Conservation (phyloP, 1,140 invertebrate genomes). For the Pseudomyrmex concolor region DNA sequence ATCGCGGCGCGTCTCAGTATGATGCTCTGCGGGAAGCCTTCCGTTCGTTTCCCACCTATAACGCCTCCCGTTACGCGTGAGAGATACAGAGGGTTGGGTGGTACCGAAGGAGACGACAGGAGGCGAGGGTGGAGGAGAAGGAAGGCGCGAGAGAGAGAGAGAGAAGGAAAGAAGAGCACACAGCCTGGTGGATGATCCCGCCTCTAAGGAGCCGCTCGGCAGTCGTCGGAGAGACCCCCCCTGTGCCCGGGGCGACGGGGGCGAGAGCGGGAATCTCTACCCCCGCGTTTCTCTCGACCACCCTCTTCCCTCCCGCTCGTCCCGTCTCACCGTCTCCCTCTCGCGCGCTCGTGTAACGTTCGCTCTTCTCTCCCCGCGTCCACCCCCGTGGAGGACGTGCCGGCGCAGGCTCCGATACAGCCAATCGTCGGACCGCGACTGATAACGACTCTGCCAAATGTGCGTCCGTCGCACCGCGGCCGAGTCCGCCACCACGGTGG, state of each 20-base stretch:
- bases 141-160: neutral
- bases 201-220: constrained; percentile 80
- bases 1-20: constrained; percentile 53
- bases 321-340: constrained; percentile 32
- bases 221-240: constrained; percentile 11
- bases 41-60: constrained; percentile 58
- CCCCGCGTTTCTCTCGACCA: constrained; percentile 50
- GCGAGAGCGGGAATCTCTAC: constrained; percentile 55
- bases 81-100: neutral
- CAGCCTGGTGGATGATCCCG: constrained; percentile 83
- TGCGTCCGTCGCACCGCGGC: constrained; percentile 80
- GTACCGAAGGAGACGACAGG: constrained; percentile 16
- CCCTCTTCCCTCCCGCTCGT: constrained; percentile 59
- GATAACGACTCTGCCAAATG: constrained; percentile 84
- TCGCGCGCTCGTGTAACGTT: constrained; percentile 10
- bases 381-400: constrained; percentile 71
- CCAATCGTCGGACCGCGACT: constrained; percentile 84
- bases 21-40: constrained; percentile 62
- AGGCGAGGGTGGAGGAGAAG: constrained; percentile 30
- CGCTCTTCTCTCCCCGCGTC: neutral
- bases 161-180: constrained; percentile 65
- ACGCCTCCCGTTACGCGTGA: constrained; percentile 5
- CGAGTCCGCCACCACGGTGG: constrained; percentile 76
- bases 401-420: constrained; percentile 85
- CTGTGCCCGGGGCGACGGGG: constrained; percentile 16